A percentile compares a stretch with the other conserved stretches of the same genome.
phyloP scores from a whole-genome alignment of 2,888 invertebrate species.

The Dicyrtoma fusca region DNA sequence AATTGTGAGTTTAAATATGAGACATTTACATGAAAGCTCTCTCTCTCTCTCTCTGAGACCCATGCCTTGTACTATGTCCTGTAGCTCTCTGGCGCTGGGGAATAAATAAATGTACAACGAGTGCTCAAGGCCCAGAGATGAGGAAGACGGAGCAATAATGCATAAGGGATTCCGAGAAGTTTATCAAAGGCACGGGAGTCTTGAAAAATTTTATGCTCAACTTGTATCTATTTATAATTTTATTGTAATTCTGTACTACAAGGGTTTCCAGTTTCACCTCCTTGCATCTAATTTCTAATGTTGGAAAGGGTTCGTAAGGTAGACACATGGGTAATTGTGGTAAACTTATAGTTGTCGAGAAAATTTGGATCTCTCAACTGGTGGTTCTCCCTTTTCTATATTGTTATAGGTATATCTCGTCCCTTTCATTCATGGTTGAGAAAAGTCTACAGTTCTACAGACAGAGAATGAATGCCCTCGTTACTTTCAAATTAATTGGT shows the following conservation, averaged over 20 bases:
- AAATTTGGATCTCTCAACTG: slow-evolving; percentile 27
- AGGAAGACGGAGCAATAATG: neutral
- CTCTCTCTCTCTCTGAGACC: too few species aligned
- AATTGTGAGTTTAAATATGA: too few species aligned
- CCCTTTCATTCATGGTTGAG: neutral
- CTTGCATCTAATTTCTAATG: neutral
- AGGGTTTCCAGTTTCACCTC: slow-evolving; percentile 12
- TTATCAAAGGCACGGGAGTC: slow-evolving; percentile 7
- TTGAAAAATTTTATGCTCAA: neutral
- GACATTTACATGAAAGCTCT: too few species aligned
- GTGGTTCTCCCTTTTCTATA: slow-evolving; percentile 12
- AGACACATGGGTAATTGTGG: neutral
- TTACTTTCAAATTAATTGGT: slow-evolving; percentile 42
- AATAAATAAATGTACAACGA: neutral
- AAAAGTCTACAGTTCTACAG: neutral
- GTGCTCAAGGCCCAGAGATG: neutral
- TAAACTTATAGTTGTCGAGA: slow-evolving; percentile 11
- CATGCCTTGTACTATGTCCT: too few species aligned
- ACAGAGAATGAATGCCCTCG: slow-evolving; percentile 8
- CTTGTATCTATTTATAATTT: neutral
- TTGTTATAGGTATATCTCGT: neutral
- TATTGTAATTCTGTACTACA: neutral
- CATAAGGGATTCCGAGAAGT: too few species aligned
- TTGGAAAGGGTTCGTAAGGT: neutral
- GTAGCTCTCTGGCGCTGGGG: neutral